Evolutionary conservation across 2,797 vertebrate genomes (phyloP), one percentile per base, ranked within the genome.

Genomic region (Esox masquinongy): DNA sequence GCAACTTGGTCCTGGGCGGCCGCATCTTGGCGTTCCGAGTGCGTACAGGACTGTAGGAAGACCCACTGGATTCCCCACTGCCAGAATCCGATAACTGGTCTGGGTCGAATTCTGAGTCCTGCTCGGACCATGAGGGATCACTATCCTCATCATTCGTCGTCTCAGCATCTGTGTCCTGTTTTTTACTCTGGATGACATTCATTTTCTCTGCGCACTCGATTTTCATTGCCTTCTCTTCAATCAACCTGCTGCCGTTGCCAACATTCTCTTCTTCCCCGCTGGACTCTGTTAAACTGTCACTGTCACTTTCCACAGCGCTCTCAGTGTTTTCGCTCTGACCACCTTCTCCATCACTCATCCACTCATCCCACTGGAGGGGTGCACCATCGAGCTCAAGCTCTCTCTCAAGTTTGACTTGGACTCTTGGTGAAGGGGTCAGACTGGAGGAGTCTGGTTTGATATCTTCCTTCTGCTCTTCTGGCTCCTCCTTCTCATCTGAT

Each of bases 41-140:
- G 4, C 73, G 17, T 3, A 77, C 73, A 24, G 83, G 76, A 34
- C 84, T 79, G 56, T 82, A 86, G 24, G 89, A 90, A 73, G 73
- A 71, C 50, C 82, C 79, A 0, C 86, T 84, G 17, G 86, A 83
- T 78, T 77, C 71, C 15, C 74, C 70, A 53, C 77, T 79, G 61
- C 74, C 77, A 0, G 49, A 66, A 1, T 88, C 80, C 1, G 80
- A 82, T 47, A 83, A 22, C 61, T 78, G 80, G 34, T 36, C 69
- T 2, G 76, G 19, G 61, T 63, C 0, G 9, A 67, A 31, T 16
- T 71, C 72, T 3, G 51, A 75, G 19, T 61, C 64, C 24, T 14
- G 31, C 16, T 61, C 22, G 3, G 24, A 11, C 26, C 15, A 61
- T 61, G 80, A 59, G 26, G 29, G 34, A 26, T 0, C 1, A 0